Percentiles rank a stretch among this genome's conserved stretches.
These are phyloP conservation scores for Nymphalis polychloros DNA, from an alignment of 2,888 invertebrate genomes.

Conservation along the genomic window DNA sequence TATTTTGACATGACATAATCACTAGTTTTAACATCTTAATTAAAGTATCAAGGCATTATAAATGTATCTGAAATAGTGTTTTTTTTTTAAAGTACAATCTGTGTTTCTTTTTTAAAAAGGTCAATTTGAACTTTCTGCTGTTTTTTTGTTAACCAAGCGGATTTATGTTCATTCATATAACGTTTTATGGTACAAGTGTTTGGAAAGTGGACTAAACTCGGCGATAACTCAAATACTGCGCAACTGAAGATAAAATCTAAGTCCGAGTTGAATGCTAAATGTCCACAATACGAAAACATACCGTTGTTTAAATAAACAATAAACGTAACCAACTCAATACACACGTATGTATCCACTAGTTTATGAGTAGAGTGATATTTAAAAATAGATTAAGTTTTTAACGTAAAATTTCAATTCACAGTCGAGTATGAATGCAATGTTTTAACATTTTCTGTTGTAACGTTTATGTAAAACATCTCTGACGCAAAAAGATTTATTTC, in stretches of 20 bases:
- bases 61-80: too few species aligned
- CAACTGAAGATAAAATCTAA: conserved; percentile 36
- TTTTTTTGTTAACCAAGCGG: conserved; percentile 20
- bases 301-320: conserved; percentile 1
- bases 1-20: too few species aligned
- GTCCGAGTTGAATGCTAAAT: conserved; percentile 31
- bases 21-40: too few species aligned
- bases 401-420: too few species aligned
- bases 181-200: conserved; percentile 26
- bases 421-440: too few species aligned
- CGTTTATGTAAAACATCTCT: too few species aligned
- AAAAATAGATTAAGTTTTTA: neutral
- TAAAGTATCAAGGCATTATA: too few species aligned
- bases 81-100: neutral
- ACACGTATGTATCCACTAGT: neutral
- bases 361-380: neutral
- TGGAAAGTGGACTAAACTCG: conserved; percentile 31
- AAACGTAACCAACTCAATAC: neutral
- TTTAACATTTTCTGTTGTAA: too few species aligned
- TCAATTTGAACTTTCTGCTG: neutral
- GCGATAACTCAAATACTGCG: conserved; percentile 33
- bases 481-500: too few species aligned
- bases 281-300: conserved; percentile 19
- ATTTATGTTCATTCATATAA: conserved; percentile 27
- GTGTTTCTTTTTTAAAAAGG: neutral